Evolutionary conservation across 2,113 vertebrate genomes (phyloP).

Genomic region (Mastomys coucha): DNA sequence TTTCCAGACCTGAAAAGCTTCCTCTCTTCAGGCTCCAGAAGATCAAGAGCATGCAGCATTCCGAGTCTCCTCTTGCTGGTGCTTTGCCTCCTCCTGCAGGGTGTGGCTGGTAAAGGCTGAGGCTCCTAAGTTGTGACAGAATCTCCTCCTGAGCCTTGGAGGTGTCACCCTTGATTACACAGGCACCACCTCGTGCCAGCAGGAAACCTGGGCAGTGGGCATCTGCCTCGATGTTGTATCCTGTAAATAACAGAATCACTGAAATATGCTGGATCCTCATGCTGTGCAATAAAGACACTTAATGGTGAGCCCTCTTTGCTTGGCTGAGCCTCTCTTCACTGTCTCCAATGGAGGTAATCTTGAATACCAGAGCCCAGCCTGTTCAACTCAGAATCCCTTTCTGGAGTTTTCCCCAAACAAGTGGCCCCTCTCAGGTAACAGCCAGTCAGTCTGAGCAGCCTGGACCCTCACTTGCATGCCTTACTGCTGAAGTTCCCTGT

Average conservation of each 20-base stretch:
- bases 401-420: neutral
- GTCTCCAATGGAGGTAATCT: neutral
- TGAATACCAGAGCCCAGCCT: neutral
- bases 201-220: neutral
- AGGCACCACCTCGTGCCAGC: rapidly evolving
- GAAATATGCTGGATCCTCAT: neutral
- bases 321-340: neutral
- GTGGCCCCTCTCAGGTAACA: neutral
- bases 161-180: too few relatives aligned
- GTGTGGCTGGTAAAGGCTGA: neutral
- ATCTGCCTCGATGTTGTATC: neutral
- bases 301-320: neutral
- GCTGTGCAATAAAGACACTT: slow-evolving; percentile 54
- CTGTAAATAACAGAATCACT: neutral
- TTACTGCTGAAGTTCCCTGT: neutral
- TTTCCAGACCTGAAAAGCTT: slow-evolving; percentile 60
- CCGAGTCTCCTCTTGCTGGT: slow-evolving; percentile 15
- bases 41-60: rapidly evolving
- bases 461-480: too few relatives aligned
- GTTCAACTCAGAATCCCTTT: neutral
- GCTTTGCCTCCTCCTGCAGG: slow-evolving; percentile 29
- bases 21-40: neutral
- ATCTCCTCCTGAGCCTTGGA: too few relatives aligned
- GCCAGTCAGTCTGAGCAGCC: neutral
- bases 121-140: neutral